A percentile compares a stretch with the other conserved stretches of the same genome.
These are phyloP conservation scores for Azorinus chamasolen DNA, from an alignment of 2,888 invertebrate genomes.

Conservation along the genomic window DNA sequence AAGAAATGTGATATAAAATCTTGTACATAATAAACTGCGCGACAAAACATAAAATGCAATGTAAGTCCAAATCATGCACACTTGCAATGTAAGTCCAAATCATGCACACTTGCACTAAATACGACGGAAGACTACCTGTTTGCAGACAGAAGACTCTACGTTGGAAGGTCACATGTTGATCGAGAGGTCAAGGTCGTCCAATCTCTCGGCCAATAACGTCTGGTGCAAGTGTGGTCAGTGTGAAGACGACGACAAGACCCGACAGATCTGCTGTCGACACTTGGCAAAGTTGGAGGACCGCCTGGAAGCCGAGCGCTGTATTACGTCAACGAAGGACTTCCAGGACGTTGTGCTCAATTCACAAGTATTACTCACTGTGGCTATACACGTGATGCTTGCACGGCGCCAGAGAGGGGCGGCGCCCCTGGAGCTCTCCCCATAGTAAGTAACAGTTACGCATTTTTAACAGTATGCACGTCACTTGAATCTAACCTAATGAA, in stretches of 20 bases:
- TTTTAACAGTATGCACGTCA: too few relatives aligned
- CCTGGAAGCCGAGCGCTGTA: slow-evolving; percentile 65
- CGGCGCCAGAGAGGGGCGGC: slow-evolving; percentile 67
- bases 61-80: slow-evolving; percentile 29
- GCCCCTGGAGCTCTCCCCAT: slow-evolving; percentile 65
- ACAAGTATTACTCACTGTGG: slow-evolving; percentile 70
- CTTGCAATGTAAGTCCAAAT: too few relatives aligned
- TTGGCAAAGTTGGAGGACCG: slow-evolving; percentile 66
- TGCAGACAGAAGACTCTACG: slow-evolving; percentile 70
- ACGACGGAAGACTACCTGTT: slow-evolving; percentile 67
- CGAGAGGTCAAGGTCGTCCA: slow-evolving; percentile 59
- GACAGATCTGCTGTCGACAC: slow-evolving; percentile 68
- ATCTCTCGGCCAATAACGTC: slow-evolving; percentile 29
- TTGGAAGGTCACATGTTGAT: slow-evolving; percentile 68
- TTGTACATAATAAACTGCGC: too few relatives aligned
- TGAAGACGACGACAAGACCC: slow-evolving; percentile 60
- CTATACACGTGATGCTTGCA: slow-evolving; percentile 72
- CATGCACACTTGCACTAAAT: slow-evolving; percentile 69
- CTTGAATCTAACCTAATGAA: too few relatives aligned
- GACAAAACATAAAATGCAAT: too few relatives aligned
- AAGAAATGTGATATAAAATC: too few relatives aligned
- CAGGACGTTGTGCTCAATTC: slow-evolving; percentile 69
- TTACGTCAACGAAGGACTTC: slow-evolving; percentile 68
- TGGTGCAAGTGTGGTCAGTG: slow-evolving; percentile 75
- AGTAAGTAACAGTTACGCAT: too few relatives aligned